Evolutionary conservation across 53 echinoderm and acorn worm species (phyloP).

Genomic region (Arbacia lixula): DNA sequence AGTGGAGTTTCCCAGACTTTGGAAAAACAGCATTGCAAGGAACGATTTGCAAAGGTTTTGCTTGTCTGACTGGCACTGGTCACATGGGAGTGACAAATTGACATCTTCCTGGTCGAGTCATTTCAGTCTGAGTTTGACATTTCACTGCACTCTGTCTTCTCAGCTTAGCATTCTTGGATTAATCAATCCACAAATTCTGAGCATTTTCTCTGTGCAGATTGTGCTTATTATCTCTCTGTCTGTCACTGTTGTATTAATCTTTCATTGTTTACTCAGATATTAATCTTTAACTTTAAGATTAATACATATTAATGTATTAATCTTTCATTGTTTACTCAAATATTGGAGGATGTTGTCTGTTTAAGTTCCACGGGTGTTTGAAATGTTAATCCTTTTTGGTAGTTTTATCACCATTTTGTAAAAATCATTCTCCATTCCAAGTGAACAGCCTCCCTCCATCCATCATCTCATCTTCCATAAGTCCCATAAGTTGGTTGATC

Average conservation of each 20-base stretch:
- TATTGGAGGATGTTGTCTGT: too few relatives aligned
- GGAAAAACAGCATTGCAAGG: too few relatives aligned
- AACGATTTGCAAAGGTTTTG: neutral
- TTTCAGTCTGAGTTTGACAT: neutral
- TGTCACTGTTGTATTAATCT: neutral
- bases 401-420: too few relatives aligned
- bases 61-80: constrained; percentile 6
- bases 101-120: neutral
- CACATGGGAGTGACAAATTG: neutral
- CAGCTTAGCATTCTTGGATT: neutral
- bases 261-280: neutral
- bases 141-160: neutral
- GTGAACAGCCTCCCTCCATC: too few relatives aligned
- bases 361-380: too few relatives aligned
- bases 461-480: too few relatives aligned
- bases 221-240: neutral
- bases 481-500: too few relatives aligned
- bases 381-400: too few relatives aligned
- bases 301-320: neutral
- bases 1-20: constrained; percentile 3
- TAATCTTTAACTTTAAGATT: too few relatives aligned
- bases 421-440: too few relatives aligned
- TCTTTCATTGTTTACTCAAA: neutral
- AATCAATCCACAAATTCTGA: too few relatives aligned
- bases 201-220: neutral